Evolutionary conservation across 2,888 invertebrate genomes (phyloP).

Genomic region (Tachina lurida): DNA sequence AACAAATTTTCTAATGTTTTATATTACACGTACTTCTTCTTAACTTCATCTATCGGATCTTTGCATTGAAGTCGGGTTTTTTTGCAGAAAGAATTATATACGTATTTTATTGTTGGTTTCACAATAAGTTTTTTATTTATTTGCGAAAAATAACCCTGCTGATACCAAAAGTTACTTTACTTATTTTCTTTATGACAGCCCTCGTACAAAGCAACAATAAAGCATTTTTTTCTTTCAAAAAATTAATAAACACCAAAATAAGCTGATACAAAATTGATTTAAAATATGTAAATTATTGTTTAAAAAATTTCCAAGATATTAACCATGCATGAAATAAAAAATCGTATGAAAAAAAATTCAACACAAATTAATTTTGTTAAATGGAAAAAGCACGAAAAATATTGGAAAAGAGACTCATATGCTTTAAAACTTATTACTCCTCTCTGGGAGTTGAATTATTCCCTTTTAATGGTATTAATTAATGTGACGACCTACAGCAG

Average conservation of each 20-base stretch:
- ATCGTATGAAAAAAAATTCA: background rate
- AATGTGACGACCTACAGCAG: conserved; percentile 79
- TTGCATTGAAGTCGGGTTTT: too few species aligned
- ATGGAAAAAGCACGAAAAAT: conserved; percentile 21
- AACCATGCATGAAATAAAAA: background rate
- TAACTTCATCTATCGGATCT: too few species aligned
- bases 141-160: background rate
- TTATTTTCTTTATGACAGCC: background rate
- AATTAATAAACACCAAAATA: conserved; percentile 8
- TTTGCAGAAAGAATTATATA: too few species aligned
- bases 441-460: conserved; percentile 53
- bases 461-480: conserved; percentile 64
- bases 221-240: background rate
- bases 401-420: conserved; percentile 33
- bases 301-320: conserved; percentile 21
- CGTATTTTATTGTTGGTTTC: too few species aligned
- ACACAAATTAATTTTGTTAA: conserved; percentile 42
- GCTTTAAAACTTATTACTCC: conserved; percentile 59
- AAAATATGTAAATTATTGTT: conserved; percentile 40
- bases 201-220: conserved; percentile 5
- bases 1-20: too few species aligned
- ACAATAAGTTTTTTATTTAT: too few species aligned
- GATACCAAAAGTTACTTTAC: background rate
- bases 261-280: conserved; percentile 47
- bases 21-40: too few species aligned